A percentile compares a stretch with the other conserved stretches of the same genome.
phyloP scores from a whole-genome alignment of 2,797 vertebrate genomes.

The Lophotriccus pileatus region DNA sequence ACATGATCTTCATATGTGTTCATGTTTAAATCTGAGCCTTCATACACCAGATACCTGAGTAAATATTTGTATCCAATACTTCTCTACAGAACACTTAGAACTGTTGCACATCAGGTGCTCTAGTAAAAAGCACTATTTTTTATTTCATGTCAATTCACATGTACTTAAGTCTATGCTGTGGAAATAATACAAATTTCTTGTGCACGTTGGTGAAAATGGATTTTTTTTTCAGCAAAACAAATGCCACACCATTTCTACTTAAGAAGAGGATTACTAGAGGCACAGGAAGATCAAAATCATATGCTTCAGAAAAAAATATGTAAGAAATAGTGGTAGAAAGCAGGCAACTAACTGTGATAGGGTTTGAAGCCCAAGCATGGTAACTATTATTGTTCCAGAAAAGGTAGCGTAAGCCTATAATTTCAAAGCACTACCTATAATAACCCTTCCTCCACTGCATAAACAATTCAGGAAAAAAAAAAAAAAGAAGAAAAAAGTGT shows the following conservation, averaged over 20 bases:
- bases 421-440: not conserved
- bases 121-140: not conserved
- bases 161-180: not conserved
- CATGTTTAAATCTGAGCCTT: not conserved
- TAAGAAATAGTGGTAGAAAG: not conserved
- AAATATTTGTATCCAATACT: not conserved
- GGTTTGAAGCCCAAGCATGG: not conserved
- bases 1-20: not conserved
- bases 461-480: not conserved
- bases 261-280: not conserved
- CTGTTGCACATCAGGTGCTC: not conserved
- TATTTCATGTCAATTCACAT: constrained; percentile 6
- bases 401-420: not conserved
- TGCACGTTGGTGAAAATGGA: not conserved
- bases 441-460: not conserved
- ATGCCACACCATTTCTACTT: not conserved
- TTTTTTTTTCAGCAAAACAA: not conserved
- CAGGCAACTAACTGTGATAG: not conserved
- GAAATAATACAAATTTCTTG: not conserved
- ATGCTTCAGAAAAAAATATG: not conserved
- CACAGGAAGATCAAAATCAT: not conserved
- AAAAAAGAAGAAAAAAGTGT: not conserved
- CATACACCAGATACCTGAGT: not conserved
- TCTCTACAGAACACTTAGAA: not conserved
- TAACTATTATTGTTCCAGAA: not conserved